phyloP scores from a whole-genome alignment of 2,888 invertebrate genomes.

The Athalia circularis region DNA sequence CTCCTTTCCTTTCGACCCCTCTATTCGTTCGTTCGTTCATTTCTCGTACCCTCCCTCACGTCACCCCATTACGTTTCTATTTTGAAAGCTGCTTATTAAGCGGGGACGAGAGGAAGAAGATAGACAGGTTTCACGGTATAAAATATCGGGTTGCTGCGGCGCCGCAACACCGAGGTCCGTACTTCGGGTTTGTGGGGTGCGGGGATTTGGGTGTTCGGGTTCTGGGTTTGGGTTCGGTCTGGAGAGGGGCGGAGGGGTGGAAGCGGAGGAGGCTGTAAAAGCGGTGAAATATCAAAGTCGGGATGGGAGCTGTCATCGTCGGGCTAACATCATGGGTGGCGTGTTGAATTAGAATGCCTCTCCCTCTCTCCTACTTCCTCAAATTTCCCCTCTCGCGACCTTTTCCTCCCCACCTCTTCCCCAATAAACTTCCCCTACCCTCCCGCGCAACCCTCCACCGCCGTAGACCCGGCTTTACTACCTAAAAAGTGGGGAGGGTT shows the following conservation, averaged over 20 bases:
- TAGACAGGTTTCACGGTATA: conserved; percentile 74
- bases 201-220: conserved; percentile 28
- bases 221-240: conserved; percentile 38
- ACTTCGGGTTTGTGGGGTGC: conserved; percentile 47
- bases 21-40: not conserved
- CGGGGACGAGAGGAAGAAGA: conserved; percentile 67
- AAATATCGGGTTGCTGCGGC: conserved; percentile 72
- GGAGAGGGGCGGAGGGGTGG: conserved; percentile 50
- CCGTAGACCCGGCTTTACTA: conserved; percentile 59
- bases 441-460: conserved; percentile 75
- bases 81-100: conserved; percentile 75
- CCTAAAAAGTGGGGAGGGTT: conserved; percentile 73
- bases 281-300: conserved; percentile 75
- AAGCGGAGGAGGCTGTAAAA: conserved; percentile 65
- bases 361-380: conserved; percentile 74
- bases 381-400: conserved; percentile 73
- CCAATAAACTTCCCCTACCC: conserved; percentile 77
- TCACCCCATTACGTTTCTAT: conserved; percentile 73
- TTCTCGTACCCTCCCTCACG: conserved; percentile 25
- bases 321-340: conserved; percentile 75
- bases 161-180: conserved; percentile 55
- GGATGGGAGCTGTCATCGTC: conserved; percentile 75
- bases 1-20: conserved; percentile 25
- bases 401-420: conserved; percentile 78
- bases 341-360: conserved; percentile 74